Evolutionary conservation across 2,113 vertebrate species (phyloP).

Genomic region (Myanophis thanlyinensis): DNA sequence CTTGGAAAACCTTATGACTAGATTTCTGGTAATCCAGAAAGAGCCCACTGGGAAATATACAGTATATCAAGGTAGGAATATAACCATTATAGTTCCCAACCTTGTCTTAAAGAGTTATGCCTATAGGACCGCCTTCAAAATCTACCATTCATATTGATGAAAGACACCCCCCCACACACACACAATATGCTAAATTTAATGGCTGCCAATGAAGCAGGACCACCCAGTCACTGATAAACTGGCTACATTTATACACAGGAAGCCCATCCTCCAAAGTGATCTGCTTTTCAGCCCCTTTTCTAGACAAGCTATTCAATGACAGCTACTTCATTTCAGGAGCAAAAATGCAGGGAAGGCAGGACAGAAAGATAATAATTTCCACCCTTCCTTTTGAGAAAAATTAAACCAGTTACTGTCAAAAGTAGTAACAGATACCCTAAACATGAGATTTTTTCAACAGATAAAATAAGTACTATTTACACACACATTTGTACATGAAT

Average conservation of each 20-base stretch:
- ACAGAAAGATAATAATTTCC: background rate
- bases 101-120: background rate
- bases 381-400: background rate
- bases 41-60: background rate
- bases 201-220: background rate
- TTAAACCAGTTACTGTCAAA: background rate
- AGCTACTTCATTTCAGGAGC: background rate
- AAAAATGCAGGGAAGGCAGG: too few relatives aligned
- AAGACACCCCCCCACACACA: background rate
- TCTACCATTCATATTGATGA: background rate
- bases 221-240: background rate
- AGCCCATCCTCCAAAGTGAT: background rate
- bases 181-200: background rate
- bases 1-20: background rate
- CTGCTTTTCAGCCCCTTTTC: background rate
- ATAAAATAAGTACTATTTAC: background rate
- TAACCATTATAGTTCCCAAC: background rate
- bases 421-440: background rate
- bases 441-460: background rate
- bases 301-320: background rate
- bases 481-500: background rate
- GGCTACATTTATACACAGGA: background rate
- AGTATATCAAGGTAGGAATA: background rate
- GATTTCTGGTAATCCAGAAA: background rate
- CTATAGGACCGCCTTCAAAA: background rate